A percentile compares a stretch with the other conserved stretches of the same genome.
phyloP scores from a whole-genome alignment of 2,113 vertebrate species.

The Muntiacus muntjak region DNA sequence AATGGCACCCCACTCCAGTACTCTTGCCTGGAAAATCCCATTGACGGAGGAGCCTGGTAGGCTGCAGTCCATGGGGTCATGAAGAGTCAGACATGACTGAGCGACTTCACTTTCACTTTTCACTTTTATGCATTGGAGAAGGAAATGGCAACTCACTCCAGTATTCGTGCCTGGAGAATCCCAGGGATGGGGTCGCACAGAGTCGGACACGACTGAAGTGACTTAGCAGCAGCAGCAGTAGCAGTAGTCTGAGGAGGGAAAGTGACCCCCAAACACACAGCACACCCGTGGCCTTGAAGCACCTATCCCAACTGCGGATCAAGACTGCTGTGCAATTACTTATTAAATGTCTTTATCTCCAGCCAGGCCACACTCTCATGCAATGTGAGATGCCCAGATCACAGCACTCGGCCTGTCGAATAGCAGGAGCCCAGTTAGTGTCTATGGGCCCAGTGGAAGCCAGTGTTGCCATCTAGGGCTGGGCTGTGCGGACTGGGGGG shows the following conservation, averaged over 20 bases:
- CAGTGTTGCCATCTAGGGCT: neutral
- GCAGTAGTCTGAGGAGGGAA: neutral
- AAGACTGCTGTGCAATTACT: neutral
- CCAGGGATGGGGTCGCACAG: too few species aligned
- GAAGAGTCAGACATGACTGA: too few species aligned
- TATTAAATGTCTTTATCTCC: neutral
- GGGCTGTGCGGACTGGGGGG: neutral
- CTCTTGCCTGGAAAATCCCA: too few species aligned
- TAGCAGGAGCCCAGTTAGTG: neutral
- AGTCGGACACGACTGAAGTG: too few species aligned
- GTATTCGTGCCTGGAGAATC: too few species aligned
- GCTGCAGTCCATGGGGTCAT: too few species aligned
- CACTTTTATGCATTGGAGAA: too few species aligned
- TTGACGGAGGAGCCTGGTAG: too few species aligned
- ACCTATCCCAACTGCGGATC: accelerated
- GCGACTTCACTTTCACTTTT: too few species aligned
- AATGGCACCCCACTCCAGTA: too few species aligned
- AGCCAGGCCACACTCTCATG: neutral
- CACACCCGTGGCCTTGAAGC: neutral
- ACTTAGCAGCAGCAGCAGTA: too few species aligned
- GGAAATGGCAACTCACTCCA: too few species aligned
- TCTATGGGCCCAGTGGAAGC: neutral
- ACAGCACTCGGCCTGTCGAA: accelerated
- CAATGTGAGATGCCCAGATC: neutral
- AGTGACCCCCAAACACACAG: neutral